Conservation (phyloP, 2,888 invertebrate genomes). For the Xestia sexstrigata region DNA sequence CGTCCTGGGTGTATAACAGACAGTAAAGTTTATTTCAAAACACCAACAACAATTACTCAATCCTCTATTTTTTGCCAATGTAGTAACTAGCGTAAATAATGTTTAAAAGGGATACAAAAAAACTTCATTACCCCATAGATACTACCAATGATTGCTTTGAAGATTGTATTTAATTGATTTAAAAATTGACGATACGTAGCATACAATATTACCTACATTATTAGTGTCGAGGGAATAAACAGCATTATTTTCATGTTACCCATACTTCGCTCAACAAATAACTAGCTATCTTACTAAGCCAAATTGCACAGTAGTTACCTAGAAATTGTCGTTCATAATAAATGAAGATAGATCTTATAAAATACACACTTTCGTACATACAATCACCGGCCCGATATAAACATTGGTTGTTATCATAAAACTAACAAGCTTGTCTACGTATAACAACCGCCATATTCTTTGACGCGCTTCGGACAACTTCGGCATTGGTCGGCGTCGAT, state of each 20-base stretch:
- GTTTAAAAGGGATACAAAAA: background rate
- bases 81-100: background rate
- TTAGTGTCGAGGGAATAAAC: slow-evolving; percentile 11
- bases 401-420: slow-evolving; percentile 64
- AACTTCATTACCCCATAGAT: background rate
- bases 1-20: background rate
- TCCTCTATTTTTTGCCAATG: background rate
- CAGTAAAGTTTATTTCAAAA: background rate
- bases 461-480: slow-evolving; percentile 67
- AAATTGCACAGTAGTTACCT: slow-evolving; percentile 39
- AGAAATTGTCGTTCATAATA: slow-evolving; percentile 35
- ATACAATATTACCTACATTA: background rate
- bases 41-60: too few relatives aligned
- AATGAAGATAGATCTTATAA: slow-evolving; percentile 50
- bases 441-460: slow-evolving; percentile 68
- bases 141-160: background rate
- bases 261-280: slow-evolving; percentile 10
- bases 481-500: slow-evolving; percentile 71
- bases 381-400: slow-evolving; percentile 61
- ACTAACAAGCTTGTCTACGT: slow-evolving; percentile 72
- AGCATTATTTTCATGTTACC: slow-evolving; percentile 5
- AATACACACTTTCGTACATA: slow-evolving; percentile 57
- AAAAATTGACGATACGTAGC: background rate
- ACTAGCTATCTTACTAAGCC: slow-evolving; percentile 16
- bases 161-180: background rate